Conservation (phyloP, 1,140 invertebrate species). For the Drosophila parvula region DNA sequence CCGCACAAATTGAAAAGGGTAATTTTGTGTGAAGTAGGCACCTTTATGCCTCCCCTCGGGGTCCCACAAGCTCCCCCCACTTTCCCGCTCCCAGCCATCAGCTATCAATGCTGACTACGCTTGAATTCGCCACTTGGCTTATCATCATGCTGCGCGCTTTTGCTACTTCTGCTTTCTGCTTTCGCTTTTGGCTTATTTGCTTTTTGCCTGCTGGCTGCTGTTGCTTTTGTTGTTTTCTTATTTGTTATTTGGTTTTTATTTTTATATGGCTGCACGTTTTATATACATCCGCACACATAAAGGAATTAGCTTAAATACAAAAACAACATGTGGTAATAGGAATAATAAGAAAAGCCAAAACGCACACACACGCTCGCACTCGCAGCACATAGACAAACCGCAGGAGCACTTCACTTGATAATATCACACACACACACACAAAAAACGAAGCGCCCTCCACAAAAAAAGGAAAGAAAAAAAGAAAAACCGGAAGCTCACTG, state of each 20-base stretch:
- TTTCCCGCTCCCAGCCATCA: slow-evolving; percentile 20
- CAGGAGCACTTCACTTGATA: slow-evolving; percentile 81
- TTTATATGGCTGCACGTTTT: slow-evolving; percentile 79
- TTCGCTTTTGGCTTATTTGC: slow-evolving; percentile 45
- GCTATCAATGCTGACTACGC: slow-evolving; percentile 80
- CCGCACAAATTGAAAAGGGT: slow-evolving; percentile 82
- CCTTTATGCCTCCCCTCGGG: slow-evolving; percentile 56
- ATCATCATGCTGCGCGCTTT: slow-evolving; percentile 58
- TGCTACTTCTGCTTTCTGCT: slow-evolving; percentile 14
- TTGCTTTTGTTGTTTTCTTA: slow-evolving; percentile 61
- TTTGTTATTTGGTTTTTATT: slow-evolving; percentile 72
- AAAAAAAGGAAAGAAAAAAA: slow-evolving; percentile 15
- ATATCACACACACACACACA: slow-evolving; percentile 51
- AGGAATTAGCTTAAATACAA: slow-evolving; percentile 83
- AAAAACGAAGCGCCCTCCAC: slow-evolving; percentile 15
- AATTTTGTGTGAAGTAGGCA: slow-evolving; percentile 83
- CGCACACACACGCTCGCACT: slow-evolving; percentile 43
- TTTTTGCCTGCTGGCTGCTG: slow-evolving; percentile 46
- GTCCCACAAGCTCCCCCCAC: neutral
- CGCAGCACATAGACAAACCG: slow-evolving; percentile 45
- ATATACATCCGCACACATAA: slow-evolving; percentile 63
- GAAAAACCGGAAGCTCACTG: slow-evolving; percentile 26
- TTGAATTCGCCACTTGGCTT: slow-evolving; percentile 82
- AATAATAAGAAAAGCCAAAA: slow-evolving; percentile 79
- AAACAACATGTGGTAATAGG: slow-evolving; percentile 80